These are phyloP conservation scores for Pangasianodon gigas DNA, from an alignment of 2,113 vertebrate species.

Conservation along the genomic window DNA sequence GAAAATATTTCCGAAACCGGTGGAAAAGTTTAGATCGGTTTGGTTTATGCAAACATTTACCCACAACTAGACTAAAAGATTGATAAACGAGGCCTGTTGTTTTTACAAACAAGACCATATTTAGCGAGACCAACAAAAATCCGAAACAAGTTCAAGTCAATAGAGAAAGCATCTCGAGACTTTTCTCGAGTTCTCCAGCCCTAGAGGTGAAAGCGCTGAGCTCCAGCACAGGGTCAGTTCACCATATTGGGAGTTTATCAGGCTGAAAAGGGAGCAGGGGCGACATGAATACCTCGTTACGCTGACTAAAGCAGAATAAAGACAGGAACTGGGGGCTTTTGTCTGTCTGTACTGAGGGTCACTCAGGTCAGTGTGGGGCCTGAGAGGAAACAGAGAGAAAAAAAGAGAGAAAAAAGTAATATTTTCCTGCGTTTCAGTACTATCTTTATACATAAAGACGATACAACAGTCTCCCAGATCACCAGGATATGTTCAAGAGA, in stretches of 20 bases:
- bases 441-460: background rate
- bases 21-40: background rate
- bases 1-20: background rate
- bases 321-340: constrained; percentile 65
- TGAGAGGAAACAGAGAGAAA: background rate
- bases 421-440: background rate
- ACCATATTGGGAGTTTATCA: background rate
- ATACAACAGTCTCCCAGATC: background rate
- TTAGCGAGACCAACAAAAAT: background rate
- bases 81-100: background rate
- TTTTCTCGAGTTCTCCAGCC: background rate
- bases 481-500: background rate
- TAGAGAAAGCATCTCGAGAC: background rate
- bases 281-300: constrained; percentile 57
- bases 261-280: constrained; percentile 64
- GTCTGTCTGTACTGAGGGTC: constrained; percentile 62
- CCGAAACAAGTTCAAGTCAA: background rate
- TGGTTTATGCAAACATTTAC: background rate
- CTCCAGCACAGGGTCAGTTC: background rate
- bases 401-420: constrained; percentile 51
- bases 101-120: background rate
- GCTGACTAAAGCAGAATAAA: constrained; percentile 69
- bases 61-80: background rate
- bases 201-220: background rate
- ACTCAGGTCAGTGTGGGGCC: constrained; percentile 60